Evolutionary conservation across 2,113 vertebrate genomes (phyloP), one percentile per base, ranked within the genome.

Genomic region (Heliornis fulica): DNA sequence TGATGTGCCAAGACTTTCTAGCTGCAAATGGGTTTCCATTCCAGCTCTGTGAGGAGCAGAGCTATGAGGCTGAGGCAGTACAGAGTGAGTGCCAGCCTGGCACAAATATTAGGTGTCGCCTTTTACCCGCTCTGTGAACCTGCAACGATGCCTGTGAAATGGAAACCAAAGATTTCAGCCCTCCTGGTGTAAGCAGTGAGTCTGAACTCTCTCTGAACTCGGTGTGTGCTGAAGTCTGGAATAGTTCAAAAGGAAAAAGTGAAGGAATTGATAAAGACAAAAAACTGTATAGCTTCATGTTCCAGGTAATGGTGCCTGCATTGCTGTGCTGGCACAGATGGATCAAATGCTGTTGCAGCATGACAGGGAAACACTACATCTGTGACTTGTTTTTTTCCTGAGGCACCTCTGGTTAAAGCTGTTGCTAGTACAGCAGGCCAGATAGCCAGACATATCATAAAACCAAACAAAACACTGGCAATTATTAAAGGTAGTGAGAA

Each of bases 201-300:
- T 25, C 29, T 96, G 96, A 94, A 96, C 96, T 97, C 84, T 71
- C 59, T 80, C 50, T 96, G 96, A 98, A 96, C 95, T 87, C 84
- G 3, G 40, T 12, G 19, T 54, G 48, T 50, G 50, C 60, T 92
- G 90, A 90, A 91, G 88, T 76, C 85, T 93, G 65, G 83, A 91
- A 50, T 69, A 96, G 92, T 96, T 95, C 81, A 86, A 95, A 90
- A 72, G 64, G 71, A 81, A 90, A 93, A 81, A 90, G 96, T 74
- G 77, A 80, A 87, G 63, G 68, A 74, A 87, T 93, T 94, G 93
- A 94, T 94, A 68, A 90, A 94, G 90, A 56, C 3, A 25, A 78
- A n/a, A 89, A 94, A 90, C 54, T 41, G 11, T 45, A 71, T n/a
- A 50, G 40, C 34, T 89, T 90, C 38, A 3, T 40, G 36, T 83